Base-by-base conservation (phyloP, 2,797 vertebrate species). In the Lerista edwardsae region DNA sequence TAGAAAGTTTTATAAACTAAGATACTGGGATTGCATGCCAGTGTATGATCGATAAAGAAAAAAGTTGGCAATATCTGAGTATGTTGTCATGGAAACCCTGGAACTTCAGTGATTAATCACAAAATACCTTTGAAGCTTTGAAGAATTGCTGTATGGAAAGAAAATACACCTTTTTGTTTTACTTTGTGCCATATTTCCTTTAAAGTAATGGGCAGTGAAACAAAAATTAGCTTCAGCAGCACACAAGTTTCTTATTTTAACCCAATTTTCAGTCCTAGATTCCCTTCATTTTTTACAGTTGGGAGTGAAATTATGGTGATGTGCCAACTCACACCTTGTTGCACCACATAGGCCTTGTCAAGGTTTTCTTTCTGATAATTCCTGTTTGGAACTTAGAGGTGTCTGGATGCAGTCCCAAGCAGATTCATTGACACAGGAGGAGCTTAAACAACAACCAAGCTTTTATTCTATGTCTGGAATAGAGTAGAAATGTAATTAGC, bases 111-210 rank as follows among this genome's bases (percentile, higher is more conserved):
- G 84, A 90, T 91, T 88, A 69, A n/a, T 90, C 2, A 1, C 17
- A 59, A 68, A 62, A 86, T 87, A 89, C 41, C 82, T 88, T 88
- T 91, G 84, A 92, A 69, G 72, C 5, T 68, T 39, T 80, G 34
- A 75, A 88, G 83, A 86, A 87, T 82, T 88, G 90, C 78, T 89
- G 88, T 85, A 55, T 78, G 65, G 51, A 36, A 61, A 88, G 90
- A 92, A 93, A 91, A 12, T 55, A 55, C 19, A 55, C 51, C 39
- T 79, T 85, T 80, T 79, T 86, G 79, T 88, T 93, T 89, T 90
- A 41, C 77, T 91, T 91, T 91, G 86, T 87, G 88, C 41, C 80
- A 39, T 85, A 86, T 91, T 94, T 93, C 90, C 92, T 93, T 88
- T 91, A 78, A 84, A 84, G 71, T 86, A 59, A 88, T 80, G 92